Evolutionary conservation across 92 coral and sea anemone species (phyloP), one percentile per base, ranked within the genome.

Genomic region (Bergia puertoricense): DNA sequence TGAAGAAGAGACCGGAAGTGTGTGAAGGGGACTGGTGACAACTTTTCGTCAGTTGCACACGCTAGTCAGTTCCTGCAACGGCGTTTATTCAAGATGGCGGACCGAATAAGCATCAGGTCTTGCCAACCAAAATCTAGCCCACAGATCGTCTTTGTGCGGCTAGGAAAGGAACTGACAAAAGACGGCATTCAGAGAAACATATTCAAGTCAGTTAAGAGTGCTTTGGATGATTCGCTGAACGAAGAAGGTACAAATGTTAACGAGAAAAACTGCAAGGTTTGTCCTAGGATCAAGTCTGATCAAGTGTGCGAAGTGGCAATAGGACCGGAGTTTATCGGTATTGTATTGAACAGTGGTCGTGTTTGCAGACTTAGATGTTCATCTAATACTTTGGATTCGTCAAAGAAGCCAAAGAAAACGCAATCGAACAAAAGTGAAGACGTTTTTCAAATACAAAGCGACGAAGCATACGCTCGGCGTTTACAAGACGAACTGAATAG

Each of bases 291-390:
- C 68, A 38, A 44, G 43, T 74, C 91, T 78, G 86, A 93, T 81
- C 94, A 89, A 79, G 85, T 96, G n/a, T 82, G 81, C 57, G 95
- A 96, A 83, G 96, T 96, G 77, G 98, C 97, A 0, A 78, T 94
- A 5, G 98, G 98, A 16, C 94, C 94, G 44, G 94, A 92, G 44
- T 96, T 86, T 86, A 88, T 96, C 80, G 98, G 97, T 22, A 82
- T 96, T 16, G 89, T 96, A 36, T 88, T 96, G 59, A 89, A 92
- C 50, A 88, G 92, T 88, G 98, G 98, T 78, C 96, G 94, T 67
- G 98, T 96, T 74, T 93, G 94, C 90, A 94, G 98, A 80, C 78
- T 92, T 86, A 94, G 90, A 88, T 96, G 98, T 85, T 86, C 90
- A 18, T 92, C 98, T 62, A 94, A 89, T 85, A 90, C 82, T 62